Percentiles rank a stretch among this genome's conserved stretches.
phyloP scores from a whole-genome alignment of 2,888 invertebrate species.

The Aelia acuminata region DNA sequence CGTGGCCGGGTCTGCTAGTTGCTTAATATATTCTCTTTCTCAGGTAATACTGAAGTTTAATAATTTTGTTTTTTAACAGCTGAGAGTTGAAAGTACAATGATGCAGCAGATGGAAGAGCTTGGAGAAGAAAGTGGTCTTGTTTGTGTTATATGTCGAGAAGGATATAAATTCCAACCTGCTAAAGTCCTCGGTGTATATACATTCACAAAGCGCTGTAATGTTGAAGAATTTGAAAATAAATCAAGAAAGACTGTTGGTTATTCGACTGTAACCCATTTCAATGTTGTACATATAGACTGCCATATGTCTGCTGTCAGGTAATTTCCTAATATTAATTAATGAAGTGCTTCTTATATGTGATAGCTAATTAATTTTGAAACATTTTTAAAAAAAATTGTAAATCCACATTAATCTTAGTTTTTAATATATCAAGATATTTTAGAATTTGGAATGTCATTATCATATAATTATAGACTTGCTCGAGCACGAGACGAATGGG shows the following conservation, averaged over 20 bases:
- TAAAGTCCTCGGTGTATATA: conserved; percentile 96
- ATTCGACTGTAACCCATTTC: conserved; percentile 97
- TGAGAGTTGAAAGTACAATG: conserved; percentile 90
- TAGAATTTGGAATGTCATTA: neutral
- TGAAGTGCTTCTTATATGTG: neutral
- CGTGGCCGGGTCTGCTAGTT: too few relatives aligned
- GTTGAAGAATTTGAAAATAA: conserved; percentile 94
- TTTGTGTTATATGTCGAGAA: conserved; percentile 97
- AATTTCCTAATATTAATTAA: conserved; percentile 68
- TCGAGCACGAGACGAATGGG: conserved; percentile 93
- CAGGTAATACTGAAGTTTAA: too few relatives aligned
- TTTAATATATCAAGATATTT: neutral
- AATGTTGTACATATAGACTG: conserved; percentile 99
- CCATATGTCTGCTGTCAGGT: conserved; percentile 95
- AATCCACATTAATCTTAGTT: neutral
- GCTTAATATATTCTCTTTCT: too few relatives aligned
- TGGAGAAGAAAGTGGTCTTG: conserved; percentile 94
- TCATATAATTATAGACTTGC: conserved; percentile 71
- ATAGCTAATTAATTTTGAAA: too few relatives aligned
- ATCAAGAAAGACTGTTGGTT: conserved; percentile 87
- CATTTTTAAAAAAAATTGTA: too few relatives aligned
- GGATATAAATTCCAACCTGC: conserved; percentile 96
- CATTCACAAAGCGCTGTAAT: conserved; percentile 94
- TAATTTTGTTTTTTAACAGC: conserved; percentile 69
- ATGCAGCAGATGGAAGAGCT: conserved; percentile 95